Conservation (phyloP, 1,140 invertebrate genomes). For the Drosophila nigromelanica region DNA sequence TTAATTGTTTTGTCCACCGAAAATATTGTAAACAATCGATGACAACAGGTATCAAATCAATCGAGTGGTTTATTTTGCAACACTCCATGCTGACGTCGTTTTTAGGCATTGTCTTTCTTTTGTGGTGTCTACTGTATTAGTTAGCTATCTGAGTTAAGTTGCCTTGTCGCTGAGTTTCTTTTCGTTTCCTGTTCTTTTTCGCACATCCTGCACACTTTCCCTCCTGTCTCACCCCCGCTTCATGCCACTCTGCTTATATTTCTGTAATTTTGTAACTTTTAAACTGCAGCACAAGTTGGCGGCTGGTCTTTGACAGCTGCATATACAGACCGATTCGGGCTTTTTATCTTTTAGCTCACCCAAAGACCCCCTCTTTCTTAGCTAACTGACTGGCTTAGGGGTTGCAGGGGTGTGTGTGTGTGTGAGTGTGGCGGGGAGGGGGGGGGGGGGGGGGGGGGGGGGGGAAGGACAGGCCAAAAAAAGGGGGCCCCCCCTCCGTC, state of each 20-base stretch:
- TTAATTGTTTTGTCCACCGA: too few relatives aligned
- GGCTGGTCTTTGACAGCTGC: constrained; percentile 71
- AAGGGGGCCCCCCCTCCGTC: too few relatives aligned
- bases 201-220: neutral
- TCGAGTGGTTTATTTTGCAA: neutral
- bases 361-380: neutral
- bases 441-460: neutral
- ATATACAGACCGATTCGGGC: constrained; percentile 40
- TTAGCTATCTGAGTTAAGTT: neutral
- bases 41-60: neutral
- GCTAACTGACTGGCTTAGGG: constrained; percentile 4
- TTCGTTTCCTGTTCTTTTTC: constrained; percentile 1
- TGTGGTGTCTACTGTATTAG: neutral
- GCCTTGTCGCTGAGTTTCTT: constrained; percentile 5
- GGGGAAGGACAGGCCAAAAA: too few relatives aligned
- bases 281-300: constrained; percentile 45
- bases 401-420: neutral
- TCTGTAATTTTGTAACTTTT: constrained; percentile 45
- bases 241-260: constrained; percentile 4
- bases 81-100: too few relatives aligned
- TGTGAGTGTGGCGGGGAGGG: neutral
- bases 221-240: neutral
- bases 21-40: too few relatives aligned
- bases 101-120: too few relatives aligned
- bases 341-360: constrained; percentile 13